phyloP scores from a whole-genome alignment of 2,113 vertebrate species.

The Phalacrocorax carbo region DNA sequence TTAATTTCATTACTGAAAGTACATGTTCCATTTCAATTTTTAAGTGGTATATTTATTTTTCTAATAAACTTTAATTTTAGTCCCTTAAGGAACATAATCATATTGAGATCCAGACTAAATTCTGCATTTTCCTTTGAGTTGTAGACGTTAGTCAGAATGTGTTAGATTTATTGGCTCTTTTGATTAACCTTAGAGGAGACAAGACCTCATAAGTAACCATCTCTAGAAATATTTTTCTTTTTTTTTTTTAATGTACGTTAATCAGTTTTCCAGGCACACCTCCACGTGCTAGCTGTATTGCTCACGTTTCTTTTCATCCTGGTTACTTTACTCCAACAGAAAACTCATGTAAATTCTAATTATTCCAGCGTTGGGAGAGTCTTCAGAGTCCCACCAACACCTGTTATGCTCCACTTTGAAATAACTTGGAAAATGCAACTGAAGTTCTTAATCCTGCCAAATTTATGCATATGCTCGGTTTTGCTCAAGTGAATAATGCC shows the following conservation, averaged over 20 bases:
- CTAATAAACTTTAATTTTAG: conserved; percentile 25
- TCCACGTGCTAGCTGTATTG: not conserved
- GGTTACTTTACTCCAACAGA: not conserved
- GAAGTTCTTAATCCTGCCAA: not conserved
- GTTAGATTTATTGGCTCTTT: not conserved
- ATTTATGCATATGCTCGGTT: not conserved
- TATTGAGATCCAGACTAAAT: not conserved
- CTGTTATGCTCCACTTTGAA: not conserved
- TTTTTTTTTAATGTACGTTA: not conserved
- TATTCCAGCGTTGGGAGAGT: not conserved
- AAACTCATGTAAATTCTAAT: not conserved
- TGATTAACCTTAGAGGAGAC: not conserved
- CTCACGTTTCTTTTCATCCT: not conserved
- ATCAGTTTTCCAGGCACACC: not conserved
- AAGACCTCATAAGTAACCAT: not conserved
- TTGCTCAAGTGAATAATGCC: not conserved
- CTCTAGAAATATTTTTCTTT: not conserved
- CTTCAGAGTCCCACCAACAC: not conserved
- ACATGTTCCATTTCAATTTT: not conserved
- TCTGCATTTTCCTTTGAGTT: not conserved
- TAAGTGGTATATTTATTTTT: conserved; percentile 8
- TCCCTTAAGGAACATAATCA: not conserved
- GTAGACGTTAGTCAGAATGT: not conserved
- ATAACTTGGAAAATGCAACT: not conserved
- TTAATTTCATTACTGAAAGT: conserved; percentile 5